These are phyloP conservation scores for Paracyclopina nana DNA, from an alignment of 1,140 invertebrate species.

Conservation along the genomic window DNA sequence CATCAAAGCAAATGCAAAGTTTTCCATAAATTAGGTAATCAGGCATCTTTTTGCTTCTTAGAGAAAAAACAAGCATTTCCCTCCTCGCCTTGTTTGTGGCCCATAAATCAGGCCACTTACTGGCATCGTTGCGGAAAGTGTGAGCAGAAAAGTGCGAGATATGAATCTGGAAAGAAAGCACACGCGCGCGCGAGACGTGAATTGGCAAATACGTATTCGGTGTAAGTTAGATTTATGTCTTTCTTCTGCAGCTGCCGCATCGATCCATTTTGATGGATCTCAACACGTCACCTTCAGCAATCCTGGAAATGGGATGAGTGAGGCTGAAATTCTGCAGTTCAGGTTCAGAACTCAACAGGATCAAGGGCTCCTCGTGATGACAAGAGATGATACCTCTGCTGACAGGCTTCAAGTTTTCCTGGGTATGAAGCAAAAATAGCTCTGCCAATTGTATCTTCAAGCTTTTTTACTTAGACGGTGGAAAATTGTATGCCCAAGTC, in stretches of 20 bases:
- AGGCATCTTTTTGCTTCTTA: no score
- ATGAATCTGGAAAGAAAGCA: no score
- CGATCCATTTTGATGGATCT: constrained; percentile 64
- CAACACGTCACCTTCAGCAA: constrained; percentile 61
- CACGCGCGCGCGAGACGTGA: no score
- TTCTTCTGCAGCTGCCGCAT: constrained; percentile 49
- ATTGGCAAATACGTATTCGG: no score
- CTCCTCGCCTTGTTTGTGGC: no score
- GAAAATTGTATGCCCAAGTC: constrained; percentile 53
- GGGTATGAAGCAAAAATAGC: background rate
- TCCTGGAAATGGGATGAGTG: constrained; percentile 55
- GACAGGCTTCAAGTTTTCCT: constrained; percentile 23
- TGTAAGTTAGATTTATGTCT: no score
- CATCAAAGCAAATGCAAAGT: no score
- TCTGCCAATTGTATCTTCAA: background rate
- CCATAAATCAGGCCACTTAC: no score
- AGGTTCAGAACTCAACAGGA: constrained; percentile 64
- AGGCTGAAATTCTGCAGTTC: constrained; percentile 73
- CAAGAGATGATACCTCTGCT: constrained; percentile 22
- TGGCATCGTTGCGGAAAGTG: no score
- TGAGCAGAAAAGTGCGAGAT: no score
- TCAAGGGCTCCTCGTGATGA: constrained; percentile 27
- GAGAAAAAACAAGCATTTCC: no score
- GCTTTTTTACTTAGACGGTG: constrained; percentile 50
- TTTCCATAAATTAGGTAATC: no score